Evolutionary conservation across 2,113 vertebrate genomes (phyloP).

Genomic region (Ceyx margarethae): DNA sequence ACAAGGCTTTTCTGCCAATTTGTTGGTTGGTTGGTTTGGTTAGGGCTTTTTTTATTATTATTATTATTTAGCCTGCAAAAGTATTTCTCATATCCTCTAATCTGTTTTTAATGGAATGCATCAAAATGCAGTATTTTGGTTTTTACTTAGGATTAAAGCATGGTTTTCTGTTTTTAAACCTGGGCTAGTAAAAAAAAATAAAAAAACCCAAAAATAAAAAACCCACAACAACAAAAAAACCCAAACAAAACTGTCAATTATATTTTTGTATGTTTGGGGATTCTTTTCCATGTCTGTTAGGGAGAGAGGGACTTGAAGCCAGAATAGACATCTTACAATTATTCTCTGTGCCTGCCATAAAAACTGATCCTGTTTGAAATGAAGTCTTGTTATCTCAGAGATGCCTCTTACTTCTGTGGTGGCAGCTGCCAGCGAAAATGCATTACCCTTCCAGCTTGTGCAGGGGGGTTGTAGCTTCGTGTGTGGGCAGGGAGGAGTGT

Average conservation of each 20-base stretch:
- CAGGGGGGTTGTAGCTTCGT: background rate
- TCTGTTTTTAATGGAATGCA: slow-evolving; percentile 22
- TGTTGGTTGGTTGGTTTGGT: background rate
- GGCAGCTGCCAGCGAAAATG: slow-evolving; percentile 35
- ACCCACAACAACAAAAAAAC: too few species aligned
- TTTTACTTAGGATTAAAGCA: background rate
- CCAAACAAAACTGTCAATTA: too few species aligned
- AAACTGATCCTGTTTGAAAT: background rate
- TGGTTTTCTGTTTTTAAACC: slow-evolving; percentile 14
- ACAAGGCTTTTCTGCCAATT: slow-evolving; percentile 9
- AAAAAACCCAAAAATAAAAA: too few species aligned
- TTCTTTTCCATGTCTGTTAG: background rate
- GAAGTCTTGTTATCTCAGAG: slow-evolving; percentile 35
- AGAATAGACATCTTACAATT: background rate
- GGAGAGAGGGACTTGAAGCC: background rate
- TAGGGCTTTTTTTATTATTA: background rate
- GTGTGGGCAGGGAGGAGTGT: background rate
- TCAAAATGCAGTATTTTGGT: background rate
- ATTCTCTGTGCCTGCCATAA: slow-evolving; percentile 23
- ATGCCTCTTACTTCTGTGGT: background rate
- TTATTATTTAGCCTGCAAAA: slow-evolving; percentile 35
- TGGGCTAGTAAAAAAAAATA: background rate
- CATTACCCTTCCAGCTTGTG: slow-evolving; percentile 15
- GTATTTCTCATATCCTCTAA: slow-evolving; percentile 5
- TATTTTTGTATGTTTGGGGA: background rate